These are phyloP conservation scores for Alectoris magna DNA, from an alignment of 2,797 vertebrate genomes.

Conservation along the genomic window DNA sequence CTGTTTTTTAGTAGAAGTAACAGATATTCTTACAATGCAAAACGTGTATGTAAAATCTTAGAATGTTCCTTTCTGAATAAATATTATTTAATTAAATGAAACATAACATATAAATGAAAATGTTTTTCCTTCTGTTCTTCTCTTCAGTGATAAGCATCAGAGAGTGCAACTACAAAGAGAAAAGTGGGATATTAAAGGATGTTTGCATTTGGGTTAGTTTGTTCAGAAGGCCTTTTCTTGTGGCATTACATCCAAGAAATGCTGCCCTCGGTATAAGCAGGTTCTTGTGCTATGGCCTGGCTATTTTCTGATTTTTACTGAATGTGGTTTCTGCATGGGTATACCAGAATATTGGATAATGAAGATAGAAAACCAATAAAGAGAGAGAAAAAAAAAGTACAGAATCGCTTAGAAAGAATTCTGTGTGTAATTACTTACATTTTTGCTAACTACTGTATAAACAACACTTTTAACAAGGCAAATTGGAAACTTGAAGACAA, in stretches of 20 bases:
- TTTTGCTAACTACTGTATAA: constrained; percentile 84
- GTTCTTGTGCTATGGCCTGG: neutral
- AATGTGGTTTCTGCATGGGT: constrained; percentile 70
- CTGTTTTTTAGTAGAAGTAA: constrained; percentile 2
- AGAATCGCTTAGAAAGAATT: constrained; percentile 73
- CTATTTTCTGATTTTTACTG: constrained; percentile 12
- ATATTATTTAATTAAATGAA: constrained; percentile 33
- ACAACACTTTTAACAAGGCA: constrained; percentile 81
- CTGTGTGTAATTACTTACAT: constrained; percentile 76
- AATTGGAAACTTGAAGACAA: constrained; percentile 80
- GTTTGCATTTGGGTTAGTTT: neutral
- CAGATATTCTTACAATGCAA: neutral
- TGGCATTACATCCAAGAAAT: neutral
- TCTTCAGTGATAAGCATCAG: neutral
- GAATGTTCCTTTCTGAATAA: constrained; percentile 25
- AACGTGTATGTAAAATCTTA: neutral
- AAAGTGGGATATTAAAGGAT: neutral
- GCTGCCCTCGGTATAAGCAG: neutral
- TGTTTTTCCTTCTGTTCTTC: constrained; percentile 16
- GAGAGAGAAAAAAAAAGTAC: neutral
- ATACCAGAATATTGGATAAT: constrained; percentile 70
- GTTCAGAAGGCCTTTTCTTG: neutral
- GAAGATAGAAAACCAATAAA: constrained; percentile 76
- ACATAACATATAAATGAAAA: neutral
- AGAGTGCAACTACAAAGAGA: neutral